Conservation (phyloP, 1,140 invertebrate species). For the Drosophila kanapiae region DNA sequence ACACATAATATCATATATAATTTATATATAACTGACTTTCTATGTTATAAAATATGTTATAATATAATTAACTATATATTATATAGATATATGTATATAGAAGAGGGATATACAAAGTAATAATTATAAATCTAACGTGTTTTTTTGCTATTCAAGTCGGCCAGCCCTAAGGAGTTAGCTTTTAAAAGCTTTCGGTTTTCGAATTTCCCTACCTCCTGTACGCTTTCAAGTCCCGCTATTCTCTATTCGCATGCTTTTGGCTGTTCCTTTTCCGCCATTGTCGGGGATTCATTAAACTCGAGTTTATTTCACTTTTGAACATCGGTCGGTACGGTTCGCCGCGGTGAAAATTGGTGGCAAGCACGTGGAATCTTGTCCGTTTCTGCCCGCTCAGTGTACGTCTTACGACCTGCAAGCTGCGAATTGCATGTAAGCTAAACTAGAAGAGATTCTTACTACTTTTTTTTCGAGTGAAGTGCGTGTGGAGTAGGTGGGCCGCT, state of each 20-base stretch:
- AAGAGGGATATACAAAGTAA: too few species aligned
- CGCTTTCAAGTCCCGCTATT: slow-evolving; percentile 2
- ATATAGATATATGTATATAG: too few species aligned
- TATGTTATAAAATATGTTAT: too few species aligned
- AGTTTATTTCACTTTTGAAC: slow-evolving; percentile 1
- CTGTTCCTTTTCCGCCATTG: too few species aligned
- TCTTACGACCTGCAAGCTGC: slow-evolving; percentile 5
- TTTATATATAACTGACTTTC: too few species aligned
- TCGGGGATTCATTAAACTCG: too few species aligned
- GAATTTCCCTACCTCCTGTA: background rate
- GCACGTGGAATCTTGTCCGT: background rate
- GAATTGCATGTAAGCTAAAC: slow-evolving; percentile 14
- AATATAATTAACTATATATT: too few species aligned
- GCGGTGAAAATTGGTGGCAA: background rate
- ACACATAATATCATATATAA: too few species aligned
- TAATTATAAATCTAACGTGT: too few species aligned
- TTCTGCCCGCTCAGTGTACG: slow-evolving; percentile 2
- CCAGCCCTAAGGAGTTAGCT: too few species aligned
- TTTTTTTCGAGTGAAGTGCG: slow-evolving; percentile 13
- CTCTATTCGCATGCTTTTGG: background rate
- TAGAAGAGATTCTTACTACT: background rate
- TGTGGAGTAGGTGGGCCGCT: background rate
- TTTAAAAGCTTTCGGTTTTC: too few species aligned
- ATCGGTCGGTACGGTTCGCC: slow-evolving; percentile 15
- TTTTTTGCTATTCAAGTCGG: too few species aligned